A percentile compares a stretch with the other conserved stretches of the same genome.
Evolutionary conservation across 2,797 vertebrate genomes (phyloP).

Genomic region (Lacerta bilineata): DNA sequence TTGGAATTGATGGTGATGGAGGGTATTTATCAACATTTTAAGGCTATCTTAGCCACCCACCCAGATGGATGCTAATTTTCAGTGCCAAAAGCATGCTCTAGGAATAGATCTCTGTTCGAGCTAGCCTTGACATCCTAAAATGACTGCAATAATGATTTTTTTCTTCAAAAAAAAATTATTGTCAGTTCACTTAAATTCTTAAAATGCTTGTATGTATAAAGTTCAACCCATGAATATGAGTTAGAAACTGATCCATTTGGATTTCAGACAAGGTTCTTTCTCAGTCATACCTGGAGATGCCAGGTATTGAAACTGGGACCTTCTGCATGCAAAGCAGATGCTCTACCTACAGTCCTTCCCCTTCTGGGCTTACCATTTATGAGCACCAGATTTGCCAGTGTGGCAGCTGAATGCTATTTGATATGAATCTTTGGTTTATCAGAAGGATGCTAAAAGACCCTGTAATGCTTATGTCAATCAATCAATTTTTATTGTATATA

Average conservation of each 20-base stretch:
- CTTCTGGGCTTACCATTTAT: too few relatives aligned
- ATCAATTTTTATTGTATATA: too few relatives aligned
- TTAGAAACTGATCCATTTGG: background rate
- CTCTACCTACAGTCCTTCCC: too few relatives aligned
- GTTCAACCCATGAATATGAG: background rate
- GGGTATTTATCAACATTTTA: conserved; percentile 57
- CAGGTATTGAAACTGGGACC: too few relatives aligned
- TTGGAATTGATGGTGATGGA: conserved; percentile 37
- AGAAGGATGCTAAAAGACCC: too few relatives aligned
- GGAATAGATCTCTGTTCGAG: conserved; percentile 52
- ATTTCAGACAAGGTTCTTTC: too few relatives aligned
- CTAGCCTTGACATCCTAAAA: background rate
- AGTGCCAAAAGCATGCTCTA: conserved; percentile 53
- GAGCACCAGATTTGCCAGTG: too few relatives aligned
- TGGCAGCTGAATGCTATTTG: too few relatives aligned
- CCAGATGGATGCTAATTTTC: conserved; percentile 50
- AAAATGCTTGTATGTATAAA: background rate
- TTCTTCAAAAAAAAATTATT: background rate
- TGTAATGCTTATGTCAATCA: too few relatives aligned
- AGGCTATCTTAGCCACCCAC: conserved; percentile 34
- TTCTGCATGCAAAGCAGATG: too few relatives aligned
- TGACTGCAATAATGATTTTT: background rate
- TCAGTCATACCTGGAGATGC: too few relatives aligned
- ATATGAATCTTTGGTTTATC: too few relatives aligned
- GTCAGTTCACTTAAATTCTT: background rate